Conservation (phyloP, 2,113 vertebrate genomes). For the Erythrolamprus reginae region DNA sequence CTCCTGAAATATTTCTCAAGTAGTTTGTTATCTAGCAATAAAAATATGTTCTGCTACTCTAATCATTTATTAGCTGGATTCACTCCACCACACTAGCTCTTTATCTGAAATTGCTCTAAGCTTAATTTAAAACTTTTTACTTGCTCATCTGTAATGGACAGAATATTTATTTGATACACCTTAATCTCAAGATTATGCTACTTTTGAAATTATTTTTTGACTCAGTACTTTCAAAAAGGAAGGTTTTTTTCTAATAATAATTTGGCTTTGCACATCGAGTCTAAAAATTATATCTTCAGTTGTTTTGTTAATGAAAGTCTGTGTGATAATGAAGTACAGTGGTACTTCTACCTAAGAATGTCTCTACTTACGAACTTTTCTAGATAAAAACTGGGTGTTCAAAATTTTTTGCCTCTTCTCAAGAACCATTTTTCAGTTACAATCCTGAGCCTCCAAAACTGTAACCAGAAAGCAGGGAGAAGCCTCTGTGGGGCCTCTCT, state of each 20-base stretch:
- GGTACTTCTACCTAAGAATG: no score
- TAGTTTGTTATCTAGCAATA: constrained; percentile 66
- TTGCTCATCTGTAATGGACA: constrained; percentile 71
- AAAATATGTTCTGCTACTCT: constrained; percentile 60
- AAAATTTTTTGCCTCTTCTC: no score
- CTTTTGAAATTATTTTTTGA: constrained; percentile 60
- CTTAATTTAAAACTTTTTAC: constrained; percentile 66
- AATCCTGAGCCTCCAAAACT: no score
- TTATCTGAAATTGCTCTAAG: constrained; percentile 79
- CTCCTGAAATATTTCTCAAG: constrained; percentile 69
- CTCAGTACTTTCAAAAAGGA: constrained; percentile 53
- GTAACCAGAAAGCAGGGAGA: no score
- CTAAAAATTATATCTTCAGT: constrained; percentile 44
- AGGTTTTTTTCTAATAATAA: constrained; percentile 15
- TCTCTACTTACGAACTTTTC: no score
- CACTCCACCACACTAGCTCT: constrained; percentile 70
- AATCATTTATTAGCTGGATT: constrained; percentile 78
- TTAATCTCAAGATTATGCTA: constrained; percentile 61
- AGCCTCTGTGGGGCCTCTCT: no score
- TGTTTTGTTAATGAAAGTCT: constrained; percentile 27
- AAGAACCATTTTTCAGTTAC: no score
- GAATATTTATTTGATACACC: constrained; percentile 75
- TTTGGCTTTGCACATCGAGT: constrained; percentile 48
- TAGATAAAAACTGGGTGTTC: no score
- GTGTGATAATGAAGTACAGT: constrained; percentile 36